Percentiles rank a stretch among this genome's conserved stretches.
These are phyloP conservation scores for Ecdyonurus torrentis DNA, from an alignment of 2,888 invertebrate genomes.

Conservation along the genomic window DNA sequence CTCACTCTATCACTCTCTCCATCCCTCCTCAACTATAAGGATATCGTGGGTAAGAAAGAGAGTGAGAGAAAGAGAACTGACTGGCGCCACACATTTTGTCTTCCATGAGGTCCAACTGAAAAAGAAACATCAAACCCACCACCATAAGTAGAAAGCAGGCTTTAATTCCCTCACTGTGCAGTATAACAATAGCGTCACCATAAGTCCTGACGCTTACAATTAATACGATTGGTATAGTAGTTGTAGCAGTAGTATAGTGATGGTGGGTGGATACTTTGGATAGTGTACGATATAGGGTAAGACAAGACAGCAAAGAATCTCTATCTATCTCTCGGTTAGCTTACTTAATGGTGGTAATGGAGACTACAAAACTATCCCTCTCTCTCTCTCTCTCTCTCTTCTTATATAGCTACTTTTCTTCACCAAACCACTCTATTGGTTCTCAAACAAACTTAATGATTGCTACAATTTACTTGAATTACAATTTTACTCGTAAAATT, in stretches of 20 bases:
- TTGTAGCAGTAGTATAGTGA: too few relatives aligned
- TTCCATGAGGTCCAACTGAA: neutral
- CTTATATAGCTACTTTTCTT: neutral
- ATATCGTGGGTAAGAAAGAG: neutral
- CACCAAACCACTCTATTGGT: too few relatives aligned
- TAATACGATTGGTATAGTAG: neutral
- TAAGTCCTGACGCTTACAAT: neutral
- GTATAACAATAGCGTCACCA: neutral
- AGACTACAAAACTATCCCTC: neutral
- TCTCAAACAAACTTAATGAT: too few relatives aligned
- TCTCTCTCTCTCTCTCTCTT: neutral
- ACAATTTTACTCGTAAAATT: too few relatives aligned
- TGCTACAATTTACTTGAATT: too few relatives aligned
- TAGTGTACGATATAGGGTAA: too few relatives aligned
- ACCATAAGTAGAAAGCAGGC: neutral
- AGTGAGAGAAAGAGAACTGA: neutral
- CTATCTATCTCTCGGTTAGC: neutral
- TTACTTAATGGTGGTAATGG: neutral
- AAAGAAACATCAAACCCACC: neutral
- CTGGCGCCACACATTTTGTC: neutral
- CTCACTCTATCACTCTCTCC: neutral
- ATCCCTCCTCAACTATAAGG: neutral
- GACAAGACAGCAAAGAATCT: neutral
- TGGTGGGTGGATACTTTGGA: neutral
- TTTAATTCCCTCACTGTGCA: neutral